phyloP scores from a whole-genome alignment of 2,113 vertebrate genomes.

The Crotalus horridus region DNA sequence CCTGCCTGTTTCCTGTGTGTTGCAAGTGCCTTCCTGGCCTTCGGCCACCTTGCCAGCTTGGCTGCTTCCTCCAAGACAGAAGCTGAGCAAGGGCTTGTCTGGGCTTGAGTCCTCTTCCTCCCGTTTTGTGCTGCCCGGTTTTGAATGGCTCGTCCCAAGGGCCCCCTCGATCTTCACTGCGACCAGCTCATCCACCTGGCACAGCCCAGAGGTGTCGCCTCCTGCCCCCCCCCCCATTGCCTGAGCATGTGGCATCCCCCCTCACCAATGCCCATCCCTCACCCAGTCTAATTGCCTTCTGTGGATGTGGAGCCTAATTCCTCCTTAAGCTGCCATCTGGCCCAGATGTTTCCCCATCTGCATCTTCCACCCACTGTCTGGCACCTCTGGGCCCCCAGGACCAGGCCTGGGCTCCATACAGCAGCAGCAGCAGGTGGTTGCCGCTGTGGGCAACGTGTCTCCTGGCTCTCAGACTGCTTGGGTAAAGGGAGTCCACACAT shows the following conservation, averaged over 20 bases:
- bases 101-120: not conserved
- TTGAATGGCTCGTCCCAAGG: no score
- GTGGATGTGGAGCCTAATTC: constrained; percentile 24
- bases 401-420: not conserved
- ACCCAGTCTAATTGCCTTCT: not conserved
- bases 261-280: accelerated
- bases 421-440: not conserved
- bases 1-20: not conserved
- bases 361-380: no score
- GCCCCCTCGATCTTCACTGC: no score
- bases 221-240: not conserved
- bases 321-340: constrained; percentile 26
- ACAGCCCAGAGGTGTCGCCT: not conserved
- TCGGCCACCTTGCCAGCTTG: not conserved
- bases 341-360: constrained; percentile 36
- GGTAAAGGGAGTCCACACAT: no score
- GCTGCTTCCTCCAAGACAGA: not conserved
- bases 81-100: not conserved
- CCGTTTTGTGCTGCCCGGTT: not conserved
- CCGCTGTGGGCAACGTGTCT: no score
- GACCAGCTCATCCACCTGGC: not conserved
- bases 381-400: not conserved
- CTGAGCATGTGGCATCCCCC: not conserved
- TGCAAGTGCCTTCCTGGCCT: accelerated
- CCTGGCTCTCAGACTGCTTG: no score